phyloP scores from a whole-genome alignment of 2,888 invertebrate genomes.

The Himalopsyche kuldschensis region DNA sequence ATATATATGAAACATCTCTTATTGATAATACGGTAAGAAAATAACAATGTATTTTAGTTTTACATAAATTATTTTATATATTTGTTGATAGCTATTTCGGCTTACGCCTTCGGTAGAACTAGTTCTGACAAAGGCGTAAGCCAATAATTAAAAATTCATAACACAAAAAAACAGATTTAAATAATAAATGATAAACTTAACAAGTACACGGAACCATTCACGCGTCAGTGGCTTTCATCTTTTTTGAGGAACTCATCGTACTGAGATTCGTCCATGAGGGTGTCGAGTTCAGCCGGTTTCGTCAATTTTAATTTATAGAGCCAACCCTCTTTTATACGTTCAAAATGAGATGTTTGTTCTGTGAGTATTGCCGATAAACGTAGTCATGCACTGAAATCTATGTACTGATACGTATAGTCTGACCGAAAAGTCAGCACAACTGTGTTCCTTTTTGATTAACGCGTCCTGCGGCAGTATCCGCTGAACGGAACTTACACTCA shows the following conservation, averaged over 20 bases:
- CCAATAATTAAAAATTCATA: not conserved
- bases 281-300: slow-evolving; percentile 71
- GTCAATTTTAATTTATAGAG: slow-evolving; percentile 86
- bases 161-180: not conserved
- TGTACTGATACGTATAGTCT: not conserved
- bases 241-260: slow-evolving; percentile 79
- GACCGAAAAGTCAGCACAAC: not conserved
- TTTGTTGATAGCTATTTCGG: no score
- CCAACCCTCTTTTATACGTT: slow-evolving; percentile 75
- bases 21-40: no score
- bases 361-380: not conserved
- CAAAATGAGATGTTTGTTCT: not conserved
- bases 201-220: not conserved
- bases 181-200: slow-evolving; percentile 17
- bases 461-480: not conserved
- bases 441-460: slow-evolving; percentile 12
- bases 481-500: not conserved
- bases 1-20: no score
- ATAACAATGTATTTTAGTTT: no score
- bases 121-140: no score
- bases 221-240: slow-evolving; percentile 17
- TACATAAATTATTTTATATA: no score
- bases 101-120: no score
- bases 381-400: not conserved
- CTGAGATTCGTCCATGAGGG: slow-evolving; percentile 80